Conservation (phyloP, 2,888 invertebrate genomes). For the Cephus nigrinus region DNA sequence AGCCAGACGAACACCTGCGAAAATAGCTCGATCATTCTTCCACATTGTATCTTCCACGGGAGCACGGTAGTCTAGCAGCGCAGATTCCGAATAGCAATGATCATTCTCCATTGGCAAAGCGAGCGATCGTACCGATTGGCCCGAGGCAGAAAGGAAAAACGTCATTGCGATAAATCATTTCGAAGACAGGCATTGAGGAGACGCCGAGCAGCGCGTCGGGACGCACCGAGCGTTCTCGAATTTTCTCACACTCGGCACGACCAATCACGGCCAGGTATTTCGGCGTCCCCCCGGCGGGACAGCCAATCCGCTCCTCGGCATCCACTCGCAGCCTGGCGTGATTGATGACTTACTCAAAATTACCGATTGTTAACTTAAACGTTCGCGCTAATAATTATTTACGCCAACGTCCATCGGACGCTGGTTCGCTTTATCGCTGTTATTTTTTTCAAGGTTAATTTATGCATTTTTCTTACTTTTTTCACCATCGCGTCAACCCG, state of each 20-base stretch:
- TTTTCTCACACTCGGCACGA: conserved; percentile 44
- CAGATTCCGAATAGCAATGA: conserved; percentile 5
- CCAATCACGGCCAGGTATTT: conserved; percentile 23
- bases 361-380: conserved; percentile 7
- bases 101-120: not conserved
- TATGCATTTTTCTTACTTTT: not conserved
- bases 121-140: not conserved
- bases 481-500: too few relatives aligned
- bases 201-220: conserved; percentile 8
- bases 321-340: not conserved
- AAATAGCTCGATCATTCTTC: conserved; percentile 41
- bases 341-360: conserved; percentile 11
- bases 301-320: not conserved
- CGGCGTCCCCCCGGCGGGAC: not conserved
- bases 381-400: too few relatives aligned
- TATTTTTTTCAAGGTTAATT: too few relatives aligned
- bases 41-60: conserved; percentile 15
- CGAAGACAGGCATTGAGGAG: conserved; percentile 20
- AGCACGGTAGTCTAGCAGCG: too few relatives aligned
- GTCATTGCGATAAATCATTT: conserved; percentile 56
- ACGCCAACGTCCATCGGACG: not conserved
- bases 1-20: conserved; percentile 29
- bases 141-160: conserved; percentile 36
- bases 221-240: conserved; percentile 28
- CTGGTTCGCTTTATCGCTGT: too few relatives aligned